Evolutionary conservation across 2,888 invertebrate species (phyloP).

Genomic region (Palloptera scutellata): DNA sequence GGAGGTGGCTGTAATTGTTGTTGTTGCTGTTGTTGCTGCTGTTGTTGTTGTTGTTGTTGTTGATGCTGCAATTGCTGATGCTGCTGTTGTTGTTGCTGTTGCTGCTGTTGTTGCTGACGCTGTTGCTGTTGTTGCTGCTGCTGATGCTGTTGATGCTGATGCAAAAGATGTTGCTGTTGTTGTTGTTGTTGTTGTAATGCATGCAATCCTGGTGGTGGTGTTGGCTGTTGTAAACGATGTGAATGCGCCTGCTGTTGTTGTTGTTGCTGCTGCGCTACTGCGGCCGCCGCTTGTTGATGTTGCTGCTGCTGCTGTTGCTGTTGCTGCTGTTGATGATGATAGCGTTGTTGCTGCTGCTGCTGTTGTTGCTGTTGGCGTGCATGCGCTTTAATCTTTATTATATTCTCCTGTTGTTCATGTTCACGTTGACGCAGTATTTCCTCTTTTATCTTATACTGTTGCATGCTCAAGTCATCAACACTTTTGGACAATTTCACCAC

Average conservation of each 20-base stretch:
- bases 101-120: slow-evolving; percentile 51
- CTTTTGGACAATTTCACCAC: slow-evolving; percentile 57
- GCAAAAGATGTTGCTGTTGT: slow-evolving; percentile 45
- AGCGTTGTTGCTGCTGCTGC: slow-evolving; percentile 49
- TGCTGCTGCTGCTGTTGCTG: slow-evolving; percentile 49
- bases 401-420: slow-evolving; percentile 58
- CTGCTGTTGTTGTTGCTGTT: slow-evolving; percentile 49
- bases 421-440: slow-evolving; percentile 57
- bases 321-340: slow-evolving; percentile 49
- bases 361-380: slow-evolving; percentile 57
- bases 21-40: slow-evolving; percentile 44
- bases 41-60: slow-evolving; percentile 43
- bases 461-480: slow-evolving; percentile 57
- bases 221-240: slow-evolving; percentile 38
- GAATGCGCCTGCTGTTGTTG: slow-evolving; percentile 41
- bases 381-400: slow-evolving; percentile 59
- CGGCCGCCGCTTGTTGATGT: slow-evolving; percentile 40
- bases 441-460: slow-evolving; percentile 54
- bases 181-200: slow-evolving; percentile 42
- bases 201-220: slow-evolving; percentile 40
- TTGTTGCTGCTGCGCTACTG: slow-evolving; percentile 25
- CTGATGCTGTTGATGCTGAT: no score
- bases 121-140: slow-evolving; percentile 44
- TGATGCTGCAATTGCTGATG: slow-evolving; percentile 43
- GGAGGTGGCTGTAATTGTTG: slow-evolving; percentile 46